phyloP scores from a whole-genome alignment of 2,797 vertebrate species.

The Alcedo atthis region DNA sequence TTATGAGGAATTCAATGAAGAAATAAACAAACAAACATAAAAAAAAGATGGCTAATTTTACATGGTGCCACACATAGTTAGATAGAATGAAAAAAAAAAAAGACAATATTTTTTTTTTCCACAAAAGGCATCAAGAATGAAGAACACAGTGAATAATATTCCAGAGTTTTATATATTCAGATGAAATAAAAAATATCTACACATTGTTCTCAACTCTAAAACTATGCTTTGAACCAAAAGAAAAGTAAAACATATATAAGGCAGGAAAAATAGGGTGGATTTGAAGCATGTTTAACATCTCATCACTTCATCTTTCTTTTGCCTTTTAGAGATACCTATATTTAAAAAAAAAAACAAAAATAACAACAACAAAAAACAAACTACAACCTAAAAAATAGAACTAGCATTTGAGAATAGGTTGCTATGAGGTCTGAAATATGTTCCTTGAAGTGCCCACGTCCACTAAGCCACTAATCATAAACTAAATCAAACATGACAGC shows the following conservation, averaged over 20 bases:
- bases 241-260: neutral
- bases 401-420: neutral
- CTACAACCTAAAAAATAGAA: no score
- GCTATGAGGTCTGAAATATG: neutral
- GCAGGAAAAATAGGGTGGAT: neutral
- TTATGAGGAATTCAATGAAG: slow-evolving; percentile 21
- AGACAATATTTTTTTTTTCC: neutral
- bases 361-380: no score
- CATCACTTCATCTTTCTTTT: neutral
- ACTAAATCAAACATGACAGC: slow-evolving; percentile 15
- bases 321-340: neutral
- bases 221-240: slow-evolving; percentile 5
- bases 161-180: slow-evolving; percentile 50
- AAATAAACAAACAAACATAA: neutral
- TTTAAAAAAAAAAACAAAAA: neutral
- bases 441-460: neutral
- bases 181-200: slow-evolving; percentile 38
- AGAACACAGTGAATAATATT: slow-evolving; percentile 47
- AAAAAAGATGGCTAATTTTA: slow-evolving; percentile 18
- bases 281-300: neutral
- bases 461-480: neutral
- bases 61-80: slow-evolving; percentile 33
- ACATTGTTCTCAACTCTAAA: slow-evolving; percentile 44
- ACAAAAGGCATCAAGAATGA: slow-evolving; percentile 22
- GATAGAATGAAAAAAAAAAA: neutral